Conservation (phyloP, 2,797 vertebrate genomes). For the Rhabdomys pumilio region DNA sequence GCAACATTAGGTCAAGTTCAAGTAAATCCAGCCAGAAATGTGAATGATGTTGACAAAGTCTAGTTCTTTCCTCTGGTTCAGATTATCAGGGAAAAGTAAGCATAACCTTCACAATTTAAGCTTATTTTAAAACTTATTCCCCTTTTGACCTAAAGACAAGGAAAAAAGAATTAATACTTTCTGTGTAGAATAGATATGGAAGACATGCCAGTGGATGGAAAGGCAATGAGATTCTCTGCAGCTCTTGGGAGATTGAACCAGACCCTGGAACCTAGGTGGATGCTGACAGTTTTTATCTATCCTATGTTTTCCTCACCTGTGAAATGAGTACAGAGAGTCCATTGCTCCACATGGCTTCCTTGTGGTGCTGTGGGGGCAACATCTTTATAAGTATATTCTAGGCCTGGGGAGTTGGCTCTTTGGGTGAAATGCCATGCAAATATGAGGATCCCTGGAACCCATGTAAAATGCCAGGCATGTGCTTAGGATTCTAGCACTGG, state of each 20-base stretch:
- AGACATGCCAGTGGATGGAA: neutral
- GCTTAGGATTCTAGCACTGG: neutral
- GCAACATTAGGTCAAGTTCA: neutral
- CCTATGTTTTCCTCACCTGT: neutral
- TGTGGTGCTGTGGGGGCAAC: fast-evolving
- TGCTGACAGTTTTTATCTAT: too few relatives aligned
- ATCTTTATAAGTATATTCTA: too few relatives aligned
- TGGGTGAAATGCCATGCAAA: neutral
- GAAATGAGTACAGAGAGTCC: fast-evolving
- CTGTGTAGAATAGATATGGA: neutral
- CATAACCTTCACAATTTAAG: neutral
- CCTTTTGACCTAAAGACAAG: neutral
- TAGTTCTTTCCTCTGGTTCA: neutral
- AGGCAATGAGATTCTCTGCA: neutral
- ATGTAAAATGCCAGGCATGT: neutral
- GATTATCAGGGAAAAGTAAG: neutral
- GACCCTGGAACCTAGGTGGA: fast-evolving
- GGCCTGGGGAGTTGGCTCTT: neutral
- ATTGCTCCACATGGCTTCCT: fast-evolving
- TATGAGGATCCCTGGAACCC: neutral
- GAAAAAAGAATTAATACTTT: neutral
- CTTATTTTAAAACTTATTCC: neutral
- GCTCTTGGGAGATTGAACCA: fast-evolving
- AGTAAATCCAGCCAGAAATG: neutral
- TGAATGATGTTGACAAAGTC: neutral